phyloP scores from a whole-genome alignment of 2,113 vertebrate species.

The Bostrychus sinensis region DNA sequence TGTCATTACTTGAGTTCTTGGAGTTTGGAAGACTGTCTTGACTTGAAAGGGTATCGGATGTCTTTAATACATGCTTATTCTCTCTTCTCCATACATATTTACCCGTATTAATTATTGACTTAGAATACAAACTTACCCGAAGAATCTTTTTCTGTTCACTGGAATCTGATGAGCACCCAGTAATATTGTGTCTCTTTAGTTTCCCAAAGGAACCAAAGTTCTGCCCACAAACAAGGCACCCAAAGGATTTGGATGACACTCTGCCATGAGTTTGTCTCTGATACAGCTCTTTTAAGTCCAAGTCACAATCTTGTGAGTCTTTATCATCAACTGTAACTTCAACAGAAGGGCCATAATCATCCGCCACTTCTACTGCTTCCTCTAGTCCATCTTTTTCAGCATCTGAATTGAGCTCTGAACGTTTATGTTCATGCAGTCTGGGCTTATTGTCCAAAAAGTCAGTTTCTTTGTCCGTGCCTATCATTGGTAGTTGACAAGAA shows the following conservation, averaged over 20 bases:
- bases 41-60: neutral
- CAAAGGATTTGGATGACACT: conserved; percentile 9
- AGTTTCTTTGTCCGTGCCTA: conserved; percentile 3
- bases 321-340: conserved; percentile 33
- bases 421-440: neutral
- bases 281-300: conserved; percentile 1
- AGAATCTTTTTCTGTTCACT: neutral
- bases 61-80: neutral
- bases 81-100: neutral
- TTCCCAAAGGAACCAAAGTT: conserved; percentile 12
- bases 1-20: conserved; percentile 1
- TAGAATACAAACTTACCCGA: conserved; percentile 6
- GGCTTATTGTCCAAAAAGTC: neutral
- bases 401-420: neutral
- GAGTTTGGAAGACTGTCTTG: neutral
- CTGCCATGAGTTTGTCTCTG: conserved; percentile 1
- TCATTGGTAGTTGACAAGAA: conserved; percentile 13
- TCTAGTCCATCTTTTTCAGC: conserved; percentile 1
- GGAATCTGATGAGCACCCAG: neutral
- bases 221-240: conserved; percentile 17
- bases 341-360: conserved; percentile 27
- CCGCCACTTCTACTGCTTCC: neutral
- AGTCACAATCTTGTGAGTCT: neutral
- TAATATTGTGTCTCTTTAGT: conserved; percentile 29
- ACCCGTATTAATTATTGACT: neutral